A percentile compares a stretch with the other conserved stretches of the same genome.
Evolutionary conservation across 2,888 invertebrate genomes (phyloP).

Genomic region (Gisinianus flammeolus): DNA sequence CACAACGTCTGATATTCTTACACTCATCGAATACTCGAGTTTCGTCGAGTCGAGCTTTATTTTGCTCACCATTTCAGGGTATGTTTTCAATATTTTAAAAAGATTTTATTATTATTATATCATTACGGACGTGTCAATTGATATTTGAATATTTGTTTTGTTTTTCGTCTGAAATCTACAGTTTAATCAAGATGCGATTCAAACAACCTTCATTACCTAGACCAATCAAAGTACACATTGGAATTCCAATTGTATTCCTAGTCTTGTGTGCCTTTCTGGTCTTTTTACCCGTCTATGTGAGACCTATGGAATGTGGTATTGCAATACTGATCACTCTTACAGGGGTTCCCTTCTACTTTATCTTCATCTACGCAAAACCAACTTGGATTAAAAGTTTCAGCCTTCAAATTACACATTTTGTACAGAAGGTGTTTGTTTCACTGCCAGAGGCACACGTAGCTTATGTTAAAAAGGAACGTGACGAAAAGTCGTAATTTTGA

Average conservation of each 20-base stretch:
- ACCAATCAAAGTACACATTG: constrained; percentile 80
- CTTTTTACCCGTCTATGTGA: constrained; percentile 77
- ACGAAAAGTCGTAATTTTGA: not conserved
- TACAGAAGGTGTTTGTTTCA: constrained; percentile 77
- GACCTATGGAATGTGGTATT: constrained; percentile 79
- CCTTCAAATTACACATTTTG: constrained; percentile 69
- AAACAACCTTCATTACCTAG: constrained; percentile 77
- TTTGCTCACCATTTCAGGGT: constrained; percentile 80
- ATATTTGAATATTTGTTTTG: no score
- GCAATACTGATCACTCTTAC: constrained; percentile 79
- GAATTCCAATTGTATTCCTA: constrained; percentile 80
- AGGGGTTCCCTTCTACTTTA: constrained; percentile 81
- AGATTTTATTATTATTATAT: not conserved
- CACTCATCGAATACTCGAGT: constrained; percentile 87
- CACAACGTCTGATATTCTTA: constrained; percentile 80
- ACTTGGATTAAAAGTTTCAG: constrained; percentile 61
- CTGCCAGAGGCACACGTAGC: constrained; percentile 73
- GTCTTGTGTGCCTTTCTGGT: constrained; percentile 77
- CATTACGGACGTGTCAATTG: no score
- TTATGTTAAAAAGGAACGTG: not conserved
- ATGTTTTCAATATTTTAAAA: not conserved
- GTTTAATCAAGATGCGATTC: constrained; percentile 75
- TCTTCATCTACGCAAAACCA: constrained; percentile 70
- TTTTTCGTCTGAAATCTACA: not conserved
- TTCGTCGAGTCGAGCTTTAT: constrained; percentile 94